phyloP scores from a whole-genome alignment of 2,113 vertebrate genomes.

The Prunella himalayana region DNA sequence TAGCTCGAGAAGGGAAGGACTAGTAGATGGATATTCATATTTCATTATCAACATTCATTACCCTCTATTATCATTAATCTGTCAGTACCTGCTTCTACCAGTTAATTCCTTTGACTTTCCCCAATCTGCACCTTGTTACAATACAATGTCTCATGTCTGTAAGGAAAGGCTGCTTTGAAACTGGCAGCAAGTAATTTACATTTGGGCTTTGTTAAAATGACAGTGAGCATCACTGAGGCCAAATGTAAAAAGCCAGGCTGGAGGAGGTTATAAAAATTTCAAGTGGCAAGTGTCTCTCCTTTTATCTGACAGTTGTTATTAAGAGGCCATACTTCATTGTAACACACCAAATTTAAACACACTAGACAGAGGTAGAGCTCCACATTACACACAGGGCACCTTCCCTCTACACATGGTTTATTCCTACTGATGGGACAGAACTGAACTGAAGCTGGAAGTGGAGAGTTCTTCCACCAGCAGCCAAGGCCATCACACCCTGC shows the following conservation, averaged over 20 bases:
- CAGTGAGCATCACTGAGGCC: conserved; percentile 57
- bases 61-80: conserved; percentile 44
- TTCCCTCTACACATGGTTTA: background rate
- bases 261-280: conserved; percentile 62
- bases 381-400: background rate
- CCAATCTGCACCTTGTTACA: conserved; percentile 54
- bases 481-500: background rate
- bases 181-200: conserved; percentile 71
- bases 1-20: background rate
- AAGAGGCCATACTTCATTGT: conserved; percentile 36
- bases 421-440: background rate
- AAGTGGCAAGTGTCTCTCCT: conserved; percentile 59
- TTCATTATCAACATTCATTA: conserved; percentile 52
- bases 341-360: conserved; percentile 22
- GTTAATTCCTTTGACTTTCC: conserved; percentile 55
- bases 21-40: background rate
- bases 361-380: conserved; percentile 37
- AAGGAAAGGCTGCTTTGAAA: conserved; percentile 68
- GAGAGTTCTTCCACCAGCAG: background rate
- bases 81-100: conserved; percentile 48
- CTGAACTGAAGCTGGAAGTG: background rate
- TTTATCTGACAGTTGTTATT: conserved; percentile 69
- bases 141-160: conserved; percentile 35
- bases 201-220: conserved; percentile 70
- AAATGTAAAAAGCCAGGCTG: conserved; percentile 62